Evolutionary conservation across 2,113 vertebrate genomes (phyloP), one percentile per base, ranked within the genome.

Genomic region (Speoplatyrhinus poulsoni): DNA sequence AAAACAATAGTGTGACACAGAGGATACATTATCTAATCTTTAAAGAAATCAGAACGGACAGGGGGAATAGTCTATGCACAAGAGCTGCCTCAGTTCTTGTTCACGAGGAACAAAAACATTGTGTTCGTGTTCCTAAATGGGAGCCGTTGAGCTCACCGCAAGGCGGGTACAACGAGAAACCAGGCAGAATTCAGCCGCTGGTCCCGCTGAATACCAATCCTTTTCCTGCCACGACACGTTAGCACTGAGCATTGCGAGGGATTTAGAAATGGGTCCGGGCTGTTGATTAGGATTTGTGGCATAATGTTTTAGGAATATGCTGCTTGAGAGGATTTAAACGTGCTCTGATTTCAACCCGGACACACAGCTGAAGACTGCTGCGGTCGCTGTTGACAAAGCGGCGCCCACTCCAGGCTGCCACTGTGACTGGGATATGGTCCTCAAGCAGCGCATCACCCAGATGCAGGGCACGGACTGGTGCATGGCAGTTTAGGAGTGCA

Each of bases 91-190:
- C 82, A 83, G 80, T 87, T 83, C 73, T 77, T 59, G 65, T 79
- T 52, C 48, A 57, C 71, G 53, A 79, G 66, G 81, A 84, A 90
- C 84, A 89, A 88, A 88, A 83, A 82, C 83, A 87, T 77, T 87
- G 87, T 91, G 84, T 83, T 81, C 52, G 87, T 91, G 84, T 83
- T 81, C 52, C 72, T 84, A 83, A 84, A 82, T 81, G 77, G 86
- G 77, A 85, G 83, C 85, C 83, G 76, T 69, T 87, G 89, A 89
- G 82, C 82, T 88, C 82, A 80, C 60, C 84, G 82, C 69, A 73
- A 73, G 75, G 82, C 82, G 76, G 71, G 82, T 74, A 79, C 83
- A 69, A 70, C 85, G 88, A 90, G 82, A 79, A 86, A 84, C 62
- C 85, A 86, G 82, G 84, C 88, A 87, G 87, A 81, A 63, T 82